A percentile compares a stretch with the other conserved stretches of the same genome.
phyloP scores from a whole-genome alignment of 2,797 vertebrate genomes.

The Eulemur rubriventer region DNA sequence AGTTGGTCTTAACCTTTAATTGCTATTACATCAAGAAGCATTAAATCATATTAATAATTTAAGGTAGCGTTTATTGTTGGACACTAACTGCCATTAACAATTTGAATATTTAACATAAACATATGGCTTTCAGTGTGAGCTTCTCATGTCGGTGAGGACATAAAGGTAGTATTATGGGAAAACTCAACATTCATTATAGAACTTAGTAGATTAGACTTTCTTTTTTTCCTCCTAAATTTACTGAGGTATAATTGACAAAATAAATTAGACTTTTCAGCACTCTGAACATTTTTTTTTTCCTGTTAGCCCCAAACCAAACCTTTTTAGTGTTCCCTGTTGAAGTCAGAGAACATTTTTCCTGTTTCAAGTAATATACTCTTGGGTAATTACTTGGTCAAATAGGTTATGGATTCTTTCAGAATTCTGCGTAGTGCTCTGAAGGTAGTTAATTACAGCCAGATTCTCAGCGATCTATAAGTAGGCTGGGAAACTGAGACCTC shows the following conservation, averaged over 20 bases:
- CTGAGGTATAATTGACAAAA: background rate
- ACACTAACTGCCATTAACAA: background rate
- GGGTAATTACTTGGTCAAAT: background rate
- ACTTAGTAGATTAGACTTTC: background rate
- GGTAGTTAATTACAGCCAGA: background rate
- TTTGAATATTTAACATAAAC: slow-evolving; percentile 43
- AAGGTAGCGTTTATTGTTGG: slow-evolving; percentile 5
- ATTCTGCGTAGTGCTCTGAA: background rate
- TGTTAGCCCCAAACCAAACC: slow-evolving; percentile 3
- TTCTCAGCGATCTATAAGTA: background rate
- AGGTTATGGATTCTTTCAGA: background rate
- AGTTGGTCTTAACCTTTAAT: slow-evolving; percentile 21
- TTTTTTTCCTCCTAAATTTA: background rate
- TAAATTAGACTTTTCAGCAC: slow-evolving; percentile 6
- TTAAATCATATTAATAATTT: slow-evolving; percentile 42
- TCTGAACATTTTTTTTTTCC: slow-evolving; percentile 25
- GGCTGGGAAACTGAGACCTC: background rate
- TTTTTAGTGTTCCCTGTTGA: background rate
- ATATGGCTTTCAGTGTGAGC: background rate
- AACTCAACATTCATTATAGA: background rate
- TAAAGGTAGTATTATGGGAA: background rate
- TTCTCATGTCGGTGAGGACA: slow-evolving; percentile 4
- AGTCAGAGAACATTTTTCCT: background rate
- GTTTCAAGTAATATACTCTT: background rate
- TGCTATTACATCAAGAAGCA: slow-evolving; percentile 27